These are phyloP conservation scores for Oenanthe melanoleuca DNA, from an alignment of 2,113 vertebrate genomes.

Conservation along the genomic window DNA sequence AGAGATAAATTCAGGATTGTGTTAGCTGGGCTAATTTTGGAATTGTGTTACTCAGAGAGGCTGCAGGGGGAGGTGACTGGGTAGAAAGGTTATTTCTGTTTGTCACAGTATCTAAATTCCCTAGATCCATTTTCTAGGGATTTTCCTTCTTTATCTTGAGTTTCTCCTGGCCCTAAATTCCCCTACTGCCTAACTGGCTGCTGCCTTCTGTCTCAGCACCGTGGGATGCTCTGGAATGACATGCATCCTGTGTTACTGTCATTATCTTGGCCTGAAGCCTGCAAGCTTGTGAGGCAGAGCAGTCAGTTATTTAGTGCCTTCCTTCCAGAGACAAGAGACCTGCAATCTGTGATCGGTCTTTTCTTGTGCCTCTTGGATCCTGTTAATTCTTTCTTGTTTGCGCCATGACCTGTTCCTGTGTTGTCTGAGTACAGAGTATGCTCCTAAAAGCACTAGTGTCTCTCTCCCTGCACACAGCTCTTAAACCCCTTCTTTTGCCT, in stretches of 20 bases:
- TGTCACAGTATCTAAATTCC: background rate
- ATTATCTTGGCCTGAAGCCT: conserved; percentile 10
- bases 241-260: background rate
- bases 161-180: conserved; percentile 19
- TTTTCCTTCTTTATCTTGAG: conserved; percentile 16
- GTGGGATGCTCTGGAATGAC: conserved; percentile 11
- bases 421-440: background rate
- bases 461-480: background rate
- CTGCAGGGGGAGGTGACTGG: background rate
- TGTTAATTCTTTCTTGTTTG: background rate
- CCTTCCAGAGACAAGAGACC: background rate
- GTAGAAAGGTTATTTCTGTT: background rate
- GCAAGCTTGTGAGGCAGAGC: background rate
- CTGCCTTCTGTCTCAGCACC: conserved; percentile 4
- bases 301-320: conserved; percentile 6
- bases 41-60: background rate
- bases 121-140: background rate
- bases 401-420: background rate
- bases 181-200: background rate
- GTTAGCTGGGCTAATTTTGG: background rate
- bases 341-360: background rate
- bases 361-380: background rate
- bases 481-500: background rate
- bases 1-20: background rate
- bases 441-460: rapidly evolving